Evolutionary conservation across 1,140 invertebrate species (phyloP), one percentile per base, ranked within the genome.

Genomic region (Drosophila willistoni): DNA sequence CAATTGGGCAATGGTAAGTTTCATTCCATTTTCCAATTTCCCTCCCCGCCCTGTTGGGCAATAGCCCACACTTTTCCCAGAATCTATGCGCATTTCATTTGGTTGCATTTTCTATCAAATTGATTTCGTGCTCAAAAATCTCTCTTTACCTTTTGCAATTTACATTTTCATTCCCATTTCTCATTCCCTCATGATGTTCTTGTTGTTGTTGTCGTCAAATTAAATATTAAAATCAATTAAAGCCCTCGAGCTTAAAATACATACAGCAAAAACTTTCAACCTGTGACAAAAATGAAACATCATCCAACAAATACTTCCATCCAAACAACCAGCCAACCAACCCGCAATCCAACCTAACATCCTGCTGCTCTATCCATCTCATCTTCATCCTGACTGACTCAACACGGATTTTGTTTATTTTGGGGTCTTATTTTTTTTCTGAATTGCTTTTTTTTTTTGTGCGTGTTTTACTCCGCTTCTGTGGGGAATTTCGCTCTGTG

Each of bases 171-270:
- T 12, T 39, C 10, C 36, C 36, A 12, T 5, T 13, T 71, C 67
- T 69, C 34, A 36, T 36, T 51, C 19, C 44, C 44, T 3, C 29
- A 29, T 29, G 29, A 29, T 29, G 5, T 29, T 29, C 6, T 7
- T 29, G 29, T 19, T 51, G 44, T 75, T 85, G 79, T 86, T 87
- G 67, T 57, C 59, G 25, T 59, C 56, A 10, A 89, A 89, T 87
- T 79, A 89, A 83, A 83, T 89, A 87, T 87, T 89, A 89, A 87
- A 87, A 80, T 83, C 84, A 87, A 87, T 87, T 86, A 86, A 87
- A 77, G 69, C 63, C 59, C 75, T 64, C 29, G 66, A 68, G 71
- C 62, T 65, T 59, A 59, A 59, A 59, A 39, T 59, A 39, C 33
- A 59, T 51, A 51, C 44, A 51, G 44, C 34, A 36, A 51, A 51